Evolutionary conservation across 1,140 invertebrate genomes (phyloP).

Genomic region (Tetramorium simillimum): DNA sequence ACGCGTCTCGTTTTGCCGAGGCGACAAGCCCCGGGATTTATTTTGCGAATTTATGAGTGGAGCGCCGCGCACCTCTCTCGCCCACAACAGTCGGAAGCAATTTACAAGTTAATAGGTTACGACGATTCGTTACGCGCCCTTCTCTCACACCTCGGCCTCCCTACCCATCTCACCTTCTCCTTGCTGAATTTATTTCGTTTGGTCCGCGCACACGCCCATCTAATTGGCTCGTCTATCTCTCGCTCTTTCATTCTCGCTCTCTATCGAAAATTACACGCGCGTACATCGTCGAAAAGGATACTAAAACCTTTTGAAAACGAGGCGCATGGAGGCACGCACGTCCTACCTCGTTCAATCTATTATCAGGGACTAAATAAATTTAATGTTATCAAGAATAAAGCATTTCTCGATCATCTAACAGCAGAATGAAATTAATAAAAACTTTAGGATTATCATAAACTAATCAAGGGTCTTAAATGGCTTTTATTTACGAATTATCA

Average conservation of each 20-base stretch:
- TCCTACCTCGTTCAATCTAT: not conserved
- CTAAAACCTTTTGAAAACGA: slow-evolving; percentile 48
- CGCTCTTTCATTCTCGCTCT: slow-evolving; percentile 57
- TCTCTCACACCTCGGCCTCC: slow-evolving; percentile 58
- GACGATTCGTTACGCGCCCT: slow-evolving; percentile 79
- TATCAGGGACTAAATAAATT: not conserved
- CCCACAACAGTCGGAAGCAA: slow-evolving; percentile 81
- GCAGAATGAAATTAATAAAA: not conserved
- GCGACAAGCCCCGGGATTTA: slow-evolving; percentile 67
- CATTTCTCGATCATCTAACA: not conserved
- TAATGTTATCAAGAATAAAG: not conserved
- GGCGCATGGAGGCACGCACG: slow-evolving; percentile 11
- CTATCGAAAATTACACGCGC: slow-evolving; percentile 40
- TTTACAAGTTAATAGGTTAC: slow-evolving; percentile 85
- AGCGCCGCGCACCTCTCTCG: slow-evolving; percentile 42
- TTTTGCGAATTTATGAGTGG: slow-evolving; percentile 70
- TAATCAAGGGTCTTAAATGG: not conserved
- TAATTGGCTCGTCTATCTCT: slow-evolving; percentile 79
- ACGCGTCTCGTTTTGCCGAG: slow-evolving; percentile 61
- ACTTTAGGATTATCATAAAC: not conserved
- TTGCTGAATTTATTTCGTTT: slow-evolving; percentile 57
- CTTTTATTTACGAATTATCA: not conserved
- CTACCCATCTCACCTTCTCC: not conserved
- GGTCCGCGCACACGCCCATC: slow-evolving; percentile 77
- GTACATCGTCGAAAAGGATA: slow-evolving; percentile 28